These are phyloP conservation scores for Volucella inflata DNA, from an alignment of 2,888 invertebrate genomes.

Conservation along the genomic window DNA sequence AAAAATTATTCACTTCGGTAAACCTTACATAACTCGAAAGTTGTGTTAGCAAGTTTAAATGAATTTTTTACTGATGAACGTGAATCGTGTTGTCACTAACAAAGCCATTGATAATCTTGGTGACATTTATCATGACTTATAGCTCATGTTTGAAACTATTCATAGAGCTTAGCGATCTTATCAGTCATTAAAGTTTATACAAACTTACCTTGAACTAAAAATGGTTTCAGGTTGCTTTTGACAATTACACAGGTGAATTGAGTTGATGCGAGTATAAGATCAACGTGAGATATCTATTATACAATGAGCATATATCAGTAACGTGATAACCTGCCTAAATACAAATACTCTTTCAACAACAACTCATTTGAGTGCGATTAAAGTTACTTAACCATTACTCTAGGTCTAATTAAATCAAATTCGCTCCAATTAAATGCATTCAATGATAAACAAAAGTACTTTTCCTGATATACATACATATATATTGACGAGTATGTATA, in stretches of 20 bases:
- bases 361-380: conserved; percentile 56
- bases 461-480: conserved; percentile 15
- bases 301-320: conserved; percentile 5
- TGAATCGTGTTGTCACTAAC: no score
- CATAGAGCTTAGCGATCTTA: conserved; percentile 18
- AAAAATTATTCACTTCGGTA: no score
- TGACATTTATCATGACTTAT: no score
- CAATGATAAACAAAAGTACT: conserved; percentile 50
- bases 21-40: no score
- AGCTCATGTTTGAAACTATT: not conserved
- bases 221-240: not conserved
- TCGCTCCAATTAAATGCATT: conserved; percentile 63
- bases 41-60: no score
- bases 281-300: conserved; percentile 13
- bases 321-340: conserved; percentile 8
- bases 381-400: conserved; percentile 59
- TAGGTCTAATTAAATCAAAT: conserved; percentile 57
- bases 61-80: no score
- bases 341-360: conserved; percentile 6
- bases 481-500: no score
- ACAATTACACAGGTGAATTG: not conserved
- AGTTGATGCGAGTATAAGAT: not conserved
- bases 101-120: no score
- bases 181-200: conserved; percentile 14
- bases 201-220: conserved; percentile 24